phyloP scores from a whole-genome alignment of 2,888 invertebrate species.

The Biston stratarius region DNA sequence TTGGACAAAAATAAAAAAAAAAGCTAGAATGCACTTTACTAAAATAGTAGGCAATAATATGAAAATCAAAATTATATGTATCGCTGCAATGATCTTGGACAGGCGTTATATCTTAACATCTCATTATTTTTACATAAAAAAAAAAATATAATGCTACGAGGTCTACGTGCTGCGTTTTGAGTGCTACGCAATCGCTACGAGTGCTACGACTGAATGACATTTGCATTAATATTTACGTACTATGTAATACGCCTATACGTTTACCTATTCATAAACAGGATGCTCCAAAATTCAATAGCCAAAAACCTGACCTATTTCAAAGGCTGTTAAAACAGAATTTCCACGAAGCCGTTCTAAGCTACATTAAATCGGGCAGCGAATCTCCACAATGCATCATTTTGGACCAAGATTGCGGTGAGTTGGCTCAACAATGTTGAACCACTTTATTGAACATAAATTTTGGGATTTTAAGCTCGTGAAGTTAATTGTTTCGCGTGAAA shows the following conservation, averaged over 20 bases:
- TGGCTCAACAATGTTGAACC: constrained; percentile 30
- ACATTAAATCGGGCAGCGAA: constrained; percentile 36
- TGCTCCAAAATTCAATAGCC: constrained; percentile 20
- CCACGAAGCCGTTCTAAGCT: constrained; percentile 26
- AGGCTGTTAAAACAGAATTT: constrained; percentile 24
- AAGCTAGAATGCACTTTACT: too few relatives aligned
- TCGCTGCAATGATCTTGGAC: too few relatives aligned
- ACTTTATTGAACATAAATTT: constrained; percentile 44
- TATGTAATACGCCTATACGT: too few relatives aligned
- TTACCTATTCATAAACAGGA: constrained; percentile 13
- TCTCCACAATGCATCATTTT: constrained; percentile 45
- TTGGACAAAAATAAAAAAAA: too few relatives aligned
- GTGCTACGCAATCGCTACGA: background rate
- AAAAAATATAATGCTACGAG: too few relatives aligned
- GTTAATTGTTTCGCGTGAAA: constrained; percentile 34
- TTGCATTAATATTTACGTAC: background rate
- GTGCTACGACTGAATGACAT: background rate
- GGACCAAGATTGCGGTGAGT: constrained; percentile 35
- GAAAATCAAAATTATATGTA: too few relatives aligned
- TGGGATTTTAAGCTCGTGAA: constrained; percentile 29
- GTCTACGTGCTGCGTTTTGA: too few relatives aligned
- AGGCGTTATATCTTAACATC: too few relatives aligned
- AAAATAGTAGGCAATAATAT: too few relatives aligned
- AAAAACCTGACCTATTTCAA: constrained; percentile 23
- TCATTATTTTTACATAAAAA: too few relatives aligned